Conservation (phyloP, 2,113 vertebrate species). For the Seriola quinqueradiata region DNA sequence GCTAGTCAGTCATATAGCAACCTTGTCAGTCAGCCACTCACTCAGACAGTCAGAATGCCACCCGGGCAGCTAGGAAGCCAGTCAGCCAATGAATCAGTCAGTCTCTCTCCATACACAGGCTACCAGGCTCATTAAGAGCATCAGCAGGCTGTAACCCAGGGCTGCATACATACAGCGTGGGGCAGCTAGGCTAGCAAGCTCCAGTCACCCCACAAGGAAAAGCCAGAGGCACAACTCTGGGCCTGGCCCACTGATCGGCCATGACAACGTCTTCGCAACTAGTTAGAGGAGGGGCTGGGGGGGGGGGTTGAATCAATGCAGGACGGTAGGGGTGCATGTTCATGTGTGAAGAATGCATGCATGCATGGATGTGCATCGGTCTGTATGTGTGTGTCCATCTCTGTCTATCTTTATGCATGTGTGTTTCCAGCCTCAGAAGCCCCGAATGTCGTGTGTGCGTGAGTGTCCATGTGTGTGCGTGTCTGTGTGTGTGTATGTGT, state of each 20-base stretch:
- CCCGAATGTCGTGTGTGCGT: conserved; percentile 41
- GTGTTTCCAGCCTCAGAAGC: conserved; percentile 73
- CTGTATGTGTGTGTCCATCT: conserved; percentile 63
- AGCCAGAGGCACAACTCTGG: conserved; percentile 94
- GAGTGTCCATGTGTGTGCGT: conserved; percentile 88
- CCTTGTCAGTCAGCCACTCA: conserved; percentile 50
- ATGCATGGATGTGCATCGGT: conserved; percentile 79
- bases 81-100: conserved; percentile 64
- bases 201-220: conserved; percentile 89
- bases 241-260: conserved; percentile 93
- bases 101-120: conserved; percentile 90
- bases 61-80: conserved; percentile 35
- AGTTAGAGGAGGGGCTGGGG: conserved; percentile 85
- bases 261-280: conserved; percentile 98
- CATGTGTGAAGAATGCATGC: conserved; percentile 72
- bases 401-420: conserved; percentile 71
- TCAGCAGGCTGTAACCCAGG: conserved; percentile 89
- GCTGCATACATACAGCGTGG: conserved; percentile 67
- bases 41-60: conserved; percentile 19
- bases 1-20: conserved; percentile 21
- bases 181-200: conserved; percentile 62
- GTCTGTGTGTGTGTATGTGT: conserved; percentile 86
- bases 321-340: conserved; percentile 63
- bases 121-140: conserved; percentile 97
- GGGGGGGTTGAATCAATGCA: conserved; percentile 73